Percentiles rank a stretch among this genome's conserved stretches.
phyloP scores from a whole-genome alignment of 2,888 invertebrate species.

The Erannis defoliaria region DNA sequence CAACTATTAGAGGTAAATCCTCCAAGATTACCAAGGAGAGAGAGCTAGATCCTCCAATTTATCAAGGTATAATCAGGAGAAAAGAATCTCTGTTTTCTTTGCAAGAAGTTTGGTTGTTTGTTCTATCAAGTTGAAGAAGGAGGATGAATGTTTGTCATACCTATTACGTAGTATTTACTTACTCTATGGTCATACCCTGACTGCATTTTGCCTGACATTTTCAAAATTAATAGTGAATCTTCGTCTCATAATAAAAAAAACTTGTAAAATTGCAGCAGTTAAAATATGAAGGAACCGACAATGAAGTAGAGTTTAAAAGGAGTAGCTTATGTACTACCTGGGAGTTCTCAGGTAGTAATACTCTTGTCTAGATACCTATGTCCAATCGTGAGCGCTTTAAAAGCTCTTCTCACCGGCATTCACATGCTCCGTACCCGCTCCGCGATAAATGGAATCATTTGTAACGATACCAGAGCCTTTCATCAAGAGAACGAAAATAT shows the following conservation, averaged over 20 bases:
- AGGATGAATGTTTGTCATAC: too few relatives aligned
- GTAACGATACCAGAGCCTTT: not conserved
- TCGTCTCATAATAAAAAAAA: not conserved
- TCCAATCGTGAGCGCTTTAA: not conserved
- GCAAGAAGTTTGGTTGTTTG: not conserved
- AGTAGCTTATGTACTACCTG: not conserved
- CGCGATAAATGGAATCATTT: constrained; percentile 4
- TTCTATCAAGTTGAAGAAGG: not conserved
- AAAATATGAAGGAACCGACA: not conserved
- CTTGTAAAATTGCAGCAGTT: not conserved
- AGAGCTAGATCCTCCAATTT: too few relatives aligned
- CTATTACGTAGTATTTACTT: too few relatives aligned
- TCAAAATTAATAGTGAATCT: not conserved
- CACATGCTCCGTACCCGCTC: not conserved
- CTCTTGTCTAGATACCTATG: not conserved
- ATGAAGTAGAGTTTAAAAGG: not conserved
- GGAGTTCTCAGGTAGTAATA: not conserved
- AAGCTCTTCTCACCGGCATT: not conserved
- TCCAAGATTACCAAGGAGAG: too few relatives aligned
- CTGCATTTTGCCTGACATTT: not conserved
- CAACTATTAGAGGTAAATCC: too few relatives aligned
- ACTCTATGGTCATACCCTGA: too few relatives aligned
- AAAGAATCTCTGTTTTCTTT: not conserved
- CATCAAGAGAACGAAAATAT: not conserved
- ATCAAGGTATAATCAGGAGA: too few relatives aligned